phyloP scores from a whole-genome alignment of 1,140 invertebrate genomes.

The Adoxophyes honmai region DNA sequence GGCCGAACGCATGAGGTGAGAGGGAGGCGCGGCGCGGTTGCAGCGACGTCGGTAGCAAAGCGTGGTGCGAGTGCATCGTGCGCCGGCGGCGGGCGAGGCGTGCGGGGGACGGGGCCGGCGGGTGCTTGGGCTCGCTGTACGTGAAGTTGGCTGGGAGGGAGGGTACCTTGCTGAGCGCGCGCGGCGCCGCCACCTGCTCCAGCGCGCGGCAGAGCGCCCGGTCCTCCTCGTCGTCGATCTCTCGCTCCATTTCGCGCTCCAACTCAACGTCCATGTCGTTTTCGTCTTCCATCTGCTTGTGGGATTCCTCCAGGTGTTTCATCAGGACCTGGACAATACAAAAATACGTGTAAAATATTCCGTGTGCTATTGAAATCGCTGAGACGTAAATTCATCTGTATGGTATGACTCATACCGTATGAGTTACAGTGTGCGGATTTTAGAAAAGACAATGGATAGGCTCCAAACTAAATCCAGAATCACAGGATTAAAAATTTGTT shows the following conservation, averaged over 20 bases:
- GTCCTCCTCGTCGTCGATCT: slow-evolving; percentile 86
- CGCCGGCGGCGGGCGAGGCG: slow-evolving; percentile 44
- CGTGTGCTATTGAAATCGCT: no score
- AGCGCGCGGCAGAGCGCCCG: slow-evolving; percentile 78
- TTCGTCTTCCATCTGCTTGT: slow-evolving; percentile 96
- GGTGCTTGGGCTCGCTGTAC: slow-evolving; percentile 80
- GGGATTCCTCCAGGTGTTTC: slow-evolving; percentile 99
- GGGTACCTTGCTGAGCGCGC: slow-evolving; percentile 77
- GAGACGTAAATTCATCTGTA: no score
- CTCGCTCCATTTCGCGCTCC: slow-evolving; percentile 87
- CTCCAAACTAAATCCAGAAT: no score
- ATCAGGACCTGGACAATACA: slow-evolving; percentile 83
- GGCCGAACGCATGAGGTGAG: slow-evolving; percentile 66
- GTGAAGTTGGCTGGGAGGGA: slow-evolving; percentile 84
- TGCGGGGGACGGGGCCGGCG: slow-evolving; percentile 54
- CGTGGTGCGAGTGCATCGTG: slow-evolving; percentile 67
- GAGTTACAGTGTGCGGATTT: no score
- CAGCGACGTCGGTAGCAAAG: slow-evolving; percentile 53
- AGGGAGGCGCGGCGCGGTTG: slow-evolving; percentile 59
- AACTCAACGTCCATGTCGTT: slow-evolving; percentile 93
- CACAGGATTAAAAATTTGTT: no score
- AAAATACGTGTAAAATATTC: no score
- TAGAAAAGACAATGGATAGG: no score
- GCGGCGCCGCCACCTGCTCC: slow-evolving; percentile 48
- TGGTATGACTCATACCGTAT: no score